Conservation (phyloP, 2,888 invertebrate genomes). For the Holacanthella duospinosa region DNA sequence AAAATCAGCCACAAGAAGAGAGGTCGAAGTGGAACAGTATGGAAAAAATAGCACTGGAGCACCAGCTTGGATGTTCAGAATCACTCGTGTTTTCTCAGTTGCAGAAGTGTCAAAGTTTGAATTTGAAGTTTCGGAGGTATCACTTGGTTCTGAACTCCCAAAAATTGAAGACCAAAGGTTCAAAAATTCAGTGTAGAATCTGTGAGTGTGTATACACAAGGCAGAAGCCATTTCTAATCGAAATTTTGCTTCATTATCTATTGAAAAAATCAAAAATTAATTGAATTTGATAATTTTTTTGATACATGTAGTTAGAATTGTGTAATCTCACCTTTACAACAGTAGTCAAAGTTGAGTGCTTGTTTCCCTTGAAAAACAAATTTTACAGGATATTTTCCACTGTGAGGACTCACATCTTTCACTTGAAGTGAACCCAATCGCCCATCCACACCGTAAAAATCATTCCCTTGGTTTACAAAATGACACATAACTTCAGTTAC, state of each 20-base stretch:
- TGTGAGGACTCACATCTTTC: slow-evolving; percentile 27
- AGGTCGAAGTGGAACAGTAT: slow-evolving; percentile 64
- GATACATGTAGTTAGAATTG: neutral
- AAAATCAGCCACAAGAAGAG: slow-evolving; percentile 69
- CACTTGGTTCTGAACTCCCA: slow-evolving; percentile 10
- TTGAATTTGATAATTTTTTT: neutral
- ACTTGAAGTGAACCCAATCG: slow-evolving; percentile 31
- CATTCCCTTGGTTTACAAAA: slow-evolving; percentile 22
- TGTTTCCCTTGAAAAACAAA: slow-evolving; percentile 45
- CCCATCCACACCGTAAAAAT: slow-evolving; percentile 33
- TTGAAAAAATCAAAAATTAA: neutral
- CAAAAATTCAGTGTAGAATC: slow-evolving; percentile 67
- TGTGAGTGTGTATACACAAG: slow-evolving; percentile 83
- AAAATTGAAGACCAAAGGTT: slow-evolving; percentile 26
- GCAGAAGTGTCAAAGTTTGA: no score
- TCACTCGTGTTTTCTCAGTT: slow-evolving; percentile 46
- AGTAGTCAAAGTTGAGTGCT: slow-evolving; percentile 52
- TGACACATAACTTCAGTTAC: slow-evolving; percentile 30
- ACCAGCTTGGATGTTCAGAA: slow-evolving; percentile 55
- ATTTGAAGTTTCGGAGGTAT: neutral
- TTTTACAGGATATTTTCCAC: slow-evolving; percentile 32
- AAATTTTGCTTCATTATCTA: slow-evolving; percentile 57
- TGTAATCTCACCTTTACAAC: slow-evolving; percentile 19
- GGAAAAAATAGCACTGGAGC: slow-evolving; percentile 80
- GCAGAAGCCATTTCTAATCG: slow-evolving; percentile 79